These are phyloP conservation scores for Lepisosteus osseus DNA, from an alignment of 2,113 vertebrate genomes.

Conservation along the genomic window DNA sequence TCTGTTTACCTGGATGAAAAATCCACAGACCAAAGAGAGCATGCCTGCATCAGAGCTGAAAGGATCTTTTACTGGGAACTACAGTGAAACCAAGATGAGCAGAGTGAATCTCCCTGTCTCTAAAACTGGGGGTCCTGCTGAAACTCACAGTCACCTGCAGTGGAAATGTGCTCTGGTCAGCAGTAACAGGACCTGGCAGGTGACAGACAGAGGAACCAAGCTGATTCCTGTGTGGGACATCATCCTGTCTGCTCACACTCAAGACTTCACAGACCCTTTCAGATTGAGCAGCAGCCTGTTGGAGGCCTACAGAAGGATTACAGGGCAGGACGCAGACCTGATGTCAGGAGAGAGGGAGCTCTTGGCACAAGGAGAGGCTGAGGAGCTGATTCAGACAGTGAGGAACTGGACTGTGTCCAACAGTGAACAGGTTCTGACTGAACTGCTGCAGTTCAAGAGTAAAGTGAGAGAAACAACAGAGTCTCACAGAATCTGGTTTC, in stretches of 20 bases:
- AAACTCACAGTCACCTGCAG: slow-evolving; percentile 23
- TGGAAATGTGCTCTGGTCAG: slow-evolving; percentile 47
- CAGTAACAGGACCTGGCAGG: slow-evolving; percentile 48
- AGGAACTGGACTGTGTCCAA: no score
- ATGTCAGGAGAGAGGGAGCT: no score
- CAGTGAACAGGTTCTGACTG: no score
- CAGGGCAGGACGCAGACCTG: fast-evolving
- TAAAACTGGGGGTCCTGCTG: slow-evolving; percentile 49
- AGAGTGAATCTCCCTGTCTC: slow-evolving; percentile 20
- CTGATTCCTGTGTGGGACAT: slow-evolving; percentile 59
- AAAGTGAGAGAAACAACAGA: no score
- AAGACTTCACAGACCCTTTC: slow-evolving; percentile 30
- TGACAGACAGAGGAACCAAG: slow-evolving; percentile 48
- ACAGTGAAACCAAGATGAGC: not conserved
- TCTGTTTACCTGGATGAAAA: no score
- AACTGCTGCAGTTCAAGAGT: no score
- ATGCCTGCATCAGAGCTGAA: not conserved
- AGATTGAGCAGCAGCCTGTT: slow-evolving; percentile 33
- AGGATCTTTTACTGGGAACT: not conserved
- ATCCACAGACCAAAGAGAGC: fast-evolving
- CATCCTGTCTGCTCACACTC: slow-evolving; percentile 39
- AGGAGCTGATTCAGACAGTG: no score
- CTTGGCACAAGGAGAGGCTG: no score
- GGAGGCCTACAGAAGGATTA: slow-evolving; percentile 20
- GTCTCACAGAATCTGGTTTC: no score